Base-by-base conservation (phyloP, 2,888 invertebrate genomes). In the Mesorhabditis spiculigera region DNA sequence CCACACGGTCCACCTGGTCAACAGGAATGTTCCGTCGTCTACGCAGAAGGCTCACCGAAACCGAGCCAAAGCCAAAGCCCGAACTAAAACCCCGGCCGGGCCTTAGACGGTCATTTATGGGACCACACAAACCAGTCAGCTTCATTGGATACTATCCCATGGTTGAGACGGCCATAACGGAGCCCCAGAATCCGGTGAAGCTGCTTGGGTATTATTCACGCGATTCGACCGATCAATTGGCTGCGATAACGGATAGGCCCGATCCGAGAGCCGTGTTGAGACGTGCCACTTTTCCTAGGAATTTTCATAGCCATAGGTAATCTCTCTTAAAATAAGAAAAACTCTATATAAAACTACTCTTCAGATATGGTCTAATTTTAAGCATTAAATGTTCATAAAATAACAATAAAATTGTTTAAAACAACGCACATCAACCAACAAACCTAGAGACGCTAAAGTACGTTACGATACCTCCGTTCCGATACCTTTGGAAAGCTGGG, bases 191-290 rank as follows among this genome's bases (percentile, higher is more conserved):
- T 50, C 58, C 58, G n/a, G 58, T 50, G 58, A 10, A 50, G n/a
- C n/a, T 50, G n/a, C 58, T 50, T 50, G 58, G 58, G n/a, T 50
- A 50, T 50, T 50, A 50, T 50, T 50, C 58, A 50, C 58, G n/a
- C n/a, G n/a, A 50, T 50, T 50, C 58, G 58, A 50, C 8, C 58
- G 58, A 50, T 13, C 58, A 13, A 10, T n/a, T 50, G 58, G 10
- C 58, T 10, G n/a, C 10, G 10, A 50, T 50, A 13, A 10, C 58
- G 8, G 58, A 50, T 13, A 10, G 58, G n/a, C n/a, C 58, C 58
- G 58, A 50, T 50, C 58, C 8, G 58, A n/a, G 58, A 50, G 10
- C n/a, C 10, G 58, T 13, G 58, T 28, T 28, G 28, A 50, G 58
- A n/a, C 8, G 58, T 13, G 8, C 58, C 58, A 50, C 58, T 50